Evolutionary conservation across 1,140 invertebrate species (phyloP).

Genomic region (Achroia grisella): DNA sequence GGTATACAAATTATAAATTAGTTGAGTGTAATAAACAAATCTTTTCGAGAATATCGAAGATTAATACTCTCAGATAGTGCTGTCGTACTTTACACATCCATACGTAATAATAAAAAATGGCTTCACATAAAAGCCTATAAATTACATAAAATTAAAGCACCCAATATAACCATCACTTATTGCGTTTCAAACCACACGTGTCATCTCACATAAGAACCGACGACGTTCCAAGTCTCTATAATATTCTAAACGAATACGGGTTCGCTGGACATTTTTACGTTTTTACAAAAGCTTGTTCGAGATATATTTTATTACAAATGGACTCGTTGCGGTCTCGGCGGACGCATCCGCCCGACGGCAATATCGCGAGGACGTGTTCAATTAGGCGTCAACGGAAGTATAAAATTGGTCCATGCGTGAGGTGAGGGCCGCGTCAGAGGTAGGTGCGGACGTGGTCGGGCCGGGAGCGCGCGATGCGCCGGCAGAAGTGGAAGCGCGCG

Average conservation of each 20-base stretch:
- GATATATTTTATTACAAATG: conserved; percentile 38
- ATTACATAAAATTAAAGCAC: conserved; percentile 65
- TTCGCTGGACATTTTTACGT: conserved; percentile 26
- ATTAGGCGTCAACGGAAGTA: conserved; percentile 50
- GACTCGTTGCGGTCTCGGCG: conserved; percentile 32
- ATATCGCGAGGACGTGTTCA: conserved; percentile 41
- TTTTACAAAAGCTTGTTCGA: conserved; percentile 23
- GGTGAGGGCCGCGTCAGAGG: conserved; percentile 49
- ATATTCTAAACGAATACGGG: conserved; percentile 8
- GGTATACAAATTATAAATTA: neutral
- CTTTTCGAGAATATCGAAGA: conserved; percentile 10
- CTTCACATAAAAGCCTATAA: conserved; percentile 36
- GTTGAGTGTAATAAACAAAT: neutral
- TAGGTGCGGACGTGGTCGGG: conserved; percentile 52
- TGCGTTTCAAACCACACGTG: conserved; percentile 32
- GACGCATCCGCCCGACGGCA: conserved; percentile 34
- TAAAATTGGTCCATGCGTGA: conserved; percentile 63
- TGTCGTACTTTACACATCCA: conserved; percentile 40
- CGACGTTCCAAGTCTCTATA: conserved; percentile 21
- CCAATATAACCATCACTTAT: conserved; percentile 51
- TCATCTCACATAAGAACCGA: conserved; percentile 25
- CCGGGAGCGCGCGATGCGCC: conserved; percentile 41
- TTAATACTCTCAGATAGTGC: conserved; percentile 40
- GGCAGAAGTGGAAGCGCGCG: conserved; percentile 62
- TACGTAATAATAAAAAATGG: conserved; percentile 39